Evolutionary conservation across 64 coral and sea anemone species (phyloP), one percentile per base, ranked within the genome.

Genomic region (Pocillopora damicornis): DNA sequence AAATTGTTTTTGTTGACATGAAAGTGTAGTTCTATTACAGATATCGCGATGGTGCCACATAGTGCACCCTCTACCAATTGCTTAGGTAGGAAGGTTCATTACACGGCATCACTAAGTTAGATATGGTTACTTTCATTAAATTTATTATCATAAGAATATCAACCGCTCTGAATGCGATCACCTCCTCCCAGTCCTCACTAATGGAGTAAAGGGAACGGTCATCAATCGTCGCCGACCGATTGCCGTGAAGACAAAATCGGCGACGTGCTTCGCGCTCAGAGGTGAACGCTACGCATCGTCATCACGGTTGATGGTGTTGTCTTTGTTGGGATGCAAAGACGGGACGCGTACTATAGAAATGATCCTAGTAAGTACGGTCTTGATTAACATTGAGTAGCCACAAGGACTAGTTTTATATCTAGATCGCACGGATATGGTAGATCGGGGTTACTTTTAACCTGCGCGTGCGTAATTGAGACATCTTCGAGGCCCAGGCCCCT

Each of bases 101-200:
- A 30, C 30, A 30, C 30, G 0, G 30, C 30, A 30, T 30, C 30
- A 30, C 30, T 30, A 30, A 30, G 30, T 0, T 30, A 30, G 60
- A 61, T 0, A 61, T 8, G 1, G 0, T 61, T 1, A 8, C 14
- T 16, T 67, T 22, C 15, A 15, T 56, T 0, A 12, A 0, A 51
- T 18, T 12, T 15, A n/a, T 18, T 17, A 69, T 16, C n/a, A 0
- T 3, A 56, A 69, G n/a, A 71, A 72, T 1, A 23, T 56, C 62
- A 85, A 85, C 81, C 81, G 81, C 81, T 85, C 81, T 58, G 81
- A 85, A 85, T 85, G 81, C 81, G 81, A 85, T 85, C 81, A 85
- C 81, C 81, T 85, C 81, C 81, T 85, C 81, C 81, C 1, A 25
- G 15, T 71, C 81, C 81, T 37, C 36, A 4, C 22, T 73, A 58